Percentiles rank a stretch among this genome's conserved stretches.
These are phyloP conservation scores for Oreochromis spilurus DNA, from an alignment of 2,113 vertebrate species.

Conservation along the genomic window DNA sequence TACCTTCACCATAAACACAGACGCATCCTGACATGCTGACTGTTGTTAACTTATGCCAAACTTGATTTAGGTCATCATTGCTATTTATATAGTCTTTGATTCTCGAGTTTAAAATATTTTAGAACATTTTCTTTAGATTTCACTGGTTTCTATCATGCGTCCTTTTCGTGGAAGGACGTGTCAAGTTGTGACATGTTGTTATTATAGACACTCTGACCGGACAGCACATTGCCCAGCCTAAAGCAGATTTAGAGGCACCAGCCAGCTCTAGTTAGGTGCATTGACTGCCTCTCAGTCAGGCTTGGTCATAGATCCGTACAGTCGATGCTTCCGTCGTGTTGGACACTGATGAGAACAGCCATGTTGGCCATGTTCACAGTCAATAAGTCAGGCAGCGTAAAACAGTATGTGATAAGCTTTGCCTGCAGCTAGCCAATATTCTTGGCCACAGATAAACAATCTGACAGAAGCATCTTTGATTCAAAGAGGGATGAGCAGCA, in stretches of 20 bases:
- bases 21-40: slow-evolving; percentile 28
- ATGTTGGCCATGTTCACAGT: slow-evolving; percentile 44
- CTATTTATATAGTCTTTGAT: background rate
- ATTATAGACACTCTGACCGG: background rate
- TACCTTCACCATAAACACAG: slow-evolving; percentile 33
- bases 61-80: background rate
- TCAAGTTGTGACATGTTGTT: slow-evolving; percentile 14
- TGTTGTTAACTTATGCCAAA: slow-evolving; percentile 1
- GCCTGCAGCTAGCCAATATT: slow-evolving; percentile 24
- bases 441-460: slow-evolving; percentile 39
- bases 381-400: slow-evolving; percentile 61
- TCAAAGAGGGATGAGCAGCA: slow-evolving; percentile 35
- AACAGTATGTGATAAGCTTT: slow-evolving; percentile 42
- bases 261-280: slow-evolving; percentile 40
- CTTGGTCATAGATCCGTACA: slow-evolving; percentile 48
- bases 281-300: slow-evolving; percentile 42
- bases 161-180: background rate
- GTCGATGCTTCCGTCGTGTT: slow-evolving; percentile 37
- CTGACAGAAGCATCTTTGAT: slow-evolving; percentile 51
- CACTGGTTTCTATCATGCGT: background rate
- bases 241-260: slow-evolving; percentile 42
- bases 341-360: slow-evolving; percentile 50
- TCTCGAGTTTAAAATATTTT: background rate
- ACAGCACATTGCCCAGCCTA: slow-evolving; percentile 7
- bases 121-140: background rate